A percentile compares a stretch with the other conserved stretches of the same genome.
Conservation (phyloP, 2,113 vertebrate genomes). For the Prunella himalayana region DNA sequence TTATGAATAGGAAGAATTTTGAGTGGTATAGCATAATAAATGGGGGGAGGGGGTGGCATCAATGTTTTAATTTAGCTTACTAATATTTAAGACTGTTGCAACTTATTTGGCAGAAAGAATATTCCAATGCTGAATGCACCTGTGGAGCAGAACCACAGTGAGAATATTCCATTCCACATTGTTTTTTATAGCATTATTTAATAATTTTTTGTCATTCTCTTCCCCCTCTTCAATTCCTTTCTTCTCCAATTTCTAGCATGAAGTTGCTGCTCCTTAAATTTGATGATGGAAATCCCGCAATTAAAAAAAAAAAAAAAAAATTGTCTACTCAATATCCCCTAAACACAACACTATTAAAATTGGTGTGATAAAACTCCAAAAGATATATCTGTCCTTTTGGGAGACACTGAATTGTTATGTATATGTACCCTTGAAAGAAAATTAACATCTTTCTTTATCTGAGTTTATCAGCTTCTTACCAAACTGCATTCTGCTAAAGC, state of each 20-base stretch:
- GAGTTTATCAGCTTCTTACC: not conserved
- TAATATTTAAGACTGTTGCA: not conserved
- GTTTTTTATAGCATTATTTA: not conserved
- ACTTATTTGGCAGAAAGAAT: not conserved
- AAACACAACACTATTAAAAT: not conserved
- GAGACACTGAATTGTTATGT: not conserved
- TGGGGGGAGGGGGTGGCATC: rapidly evolving
- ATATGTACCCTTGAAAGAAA: not conserved
- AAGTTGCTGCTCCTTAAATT: not conserved
- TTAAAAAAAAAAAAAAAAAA: not conserved
- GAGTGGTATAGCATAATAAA: not conserved
- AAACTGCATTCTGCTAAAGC: not conserved
- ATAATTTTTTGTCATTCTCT: not conserved
- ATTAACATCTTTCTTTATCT: not conserved
- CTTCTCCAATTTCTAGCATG: not conserved
- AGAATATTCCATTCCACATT: not conserved
- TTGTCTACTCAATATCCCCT: not conserved
- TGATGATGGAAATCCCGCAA: not conserved
- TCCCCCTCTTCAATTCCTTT: not conserved
- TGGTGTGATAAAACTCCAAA: not conserved
- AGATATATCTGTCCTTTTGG: not conserved
- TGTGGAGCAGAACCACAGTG: not conserved
- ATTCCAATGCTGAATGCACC: not conserved
- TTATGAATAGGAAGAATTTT: not conserved
- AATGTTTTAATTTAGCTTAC: not conserved